Conservation (phyloP, 2,113 vertebrate species). For the Indri indri region DNA sequence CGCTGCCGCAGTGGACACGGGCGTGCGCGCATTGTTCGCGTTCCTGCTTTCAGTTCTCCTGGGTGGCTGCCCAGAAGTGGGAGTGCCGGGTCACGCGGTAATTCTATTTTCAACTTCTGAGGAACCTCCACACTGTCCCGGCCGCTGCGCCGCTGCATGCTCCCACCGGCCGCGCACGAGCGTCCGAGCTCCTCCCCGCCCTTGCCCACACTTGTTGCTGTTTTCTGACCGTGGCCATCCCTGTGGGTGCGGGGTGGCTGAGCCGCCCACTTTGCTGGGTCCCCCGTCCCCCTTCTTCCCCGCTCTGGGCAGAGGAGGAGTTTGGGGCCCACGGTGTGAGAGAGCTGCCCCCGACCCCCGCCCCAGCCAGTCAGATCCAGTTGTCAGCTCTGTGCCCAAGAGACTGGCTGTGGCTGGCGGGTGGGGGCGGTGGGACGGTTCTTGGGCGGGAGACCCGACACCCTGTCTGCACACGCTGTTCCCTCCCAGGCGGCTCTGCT, state of each 20-base stretch:
- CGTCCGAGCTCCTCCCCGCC: rapidly evolving
- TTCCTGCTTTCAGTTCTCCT: not conserved
- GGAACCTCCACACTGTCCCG: rapidly evolving
- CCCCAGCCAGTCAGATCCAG: too few relatives aligned
- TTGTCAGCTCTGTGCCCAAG: not conserved
- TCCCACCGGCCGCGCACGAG: rapidly evolving
- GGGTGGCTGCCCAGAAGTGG: not conserved
- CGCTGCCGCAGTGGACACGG: rapidly evolving
- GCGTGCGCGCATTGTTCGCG: rapidly evolving
- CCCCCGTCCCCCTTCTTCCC: not conserved
- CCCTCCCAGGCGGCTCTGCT: rapidly evolving
- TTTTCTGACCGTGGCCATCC: not conserved
- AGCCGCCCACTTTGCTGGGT: rapidly evolving
- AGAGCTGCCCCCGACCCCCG: rapidly evolving
- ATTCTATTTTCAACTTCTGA: not conserved
- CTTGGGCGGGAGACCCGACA: rapidly evolving
- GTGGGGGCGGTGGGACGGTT: not conserved
- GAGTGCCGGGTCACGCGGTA: not conserved
- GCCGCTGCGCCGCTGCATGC: rapidly evolving
- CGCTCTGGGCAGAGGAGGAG: not conserved
- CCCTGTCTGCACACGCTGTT: not conserved
- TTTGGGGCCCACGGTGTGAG: rapidly evolving
- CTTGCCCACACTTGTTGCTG: rapidly evolving
- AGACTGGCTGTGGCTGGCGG: not conserved
- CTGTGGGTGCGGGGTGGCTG: rapidly evolving